Base-by-base conservation (phyloP, 1,140 invertebrate species). In the Drosophila jambulina region DNA sequence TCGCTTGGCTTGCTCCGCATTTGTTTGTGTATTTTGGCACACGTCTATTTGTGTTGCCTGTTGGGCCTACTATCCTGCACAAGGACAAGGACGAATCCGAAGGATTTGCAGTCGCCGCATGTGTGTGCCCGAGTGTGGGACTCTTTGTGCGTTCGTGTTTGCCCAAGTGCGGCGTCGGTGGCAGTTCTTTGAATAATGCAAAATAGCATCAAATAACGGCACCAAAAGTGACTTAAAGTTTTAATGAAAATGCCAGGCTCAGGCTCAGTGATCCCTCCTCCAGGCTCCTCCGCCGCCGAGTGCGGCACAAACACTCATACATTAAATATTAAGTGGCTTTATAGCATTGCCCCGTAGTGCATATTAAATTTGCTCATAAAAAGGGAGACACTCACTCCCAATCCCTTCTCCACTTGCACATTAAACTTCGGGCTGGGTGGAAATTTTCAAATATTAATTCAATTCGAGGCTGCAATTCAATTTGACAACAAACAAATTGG, bases 151-250 rank as follows among this genome's bases (percentile, higher is more conserved):
- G 54, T 49, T 59, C 48, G 40, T 81, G 63, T 84, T 84, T 84
- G 59, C 81, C 62, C 62, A 72, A 80, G 49, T 84, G 81, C 45
- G 81, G 81, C 63, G 74, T 51, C 29, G 42, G 65, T 27, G 78
- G 68, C 65, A 71, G 77, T 88, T 84, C 63, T 68, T 77, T 88
- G 62, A 88, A 88, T 88, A 90, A 90, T 90, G 85, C 84, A 88
- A 84, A 88, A 71, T 90, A 90, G 85, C 85, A 78, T 83, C 68
- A 80, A 88, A 88, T 80, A 76, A 75, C 84, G 69, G 80, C 80
- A 75, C 67, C 85, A 63, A 83, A 87, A 80, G 85, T 88, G 84
- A 88, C 84, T 88, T 88, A 80, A 88, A 90, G 85, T 84, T 88
- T 90, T 88, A 88, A 88, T 90, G 85, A 88, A 90, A 90, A 78